Evolutionary conservation across 2,113 vertebrate genomes (phyloP), one percentile per base, ranked within the genome.

Genomic region (Burhinus oedicnemus): DNA sequence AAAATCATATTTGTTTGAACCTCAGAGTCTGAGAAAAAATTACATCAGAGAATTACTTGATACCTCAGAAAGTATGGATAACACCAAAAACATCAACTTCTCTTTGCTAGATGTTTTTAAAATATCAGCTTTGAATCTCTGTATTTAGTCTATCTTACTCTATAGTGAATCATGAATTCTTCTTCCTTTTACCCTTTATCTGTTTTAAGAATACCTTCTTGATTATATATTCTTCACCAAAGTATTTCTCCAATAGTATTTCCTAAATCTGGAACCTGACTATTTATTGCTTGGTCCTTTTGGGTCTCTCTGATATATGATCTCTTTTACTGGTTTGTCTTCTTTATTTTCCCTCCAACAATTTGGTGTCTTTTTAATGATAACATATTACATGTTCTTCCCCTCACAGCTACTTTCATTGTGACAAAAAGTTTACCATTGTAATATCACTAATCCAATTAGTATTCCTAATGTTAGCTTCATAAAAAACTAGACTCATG

Each of bases 361-460:
- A 44, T 30, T 54, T 2, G 3, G n/a, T 93, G 15, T 61, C 32
- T 51, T 83, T 89, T 86, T 72, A 95, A 75, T 36, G 34, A 71
- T 76, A 87, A 94, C 12, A 12, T 81, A 88, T 81, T 75, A 71
- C 26, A 68, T 23, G 7, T 40, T 84, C 49, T 49, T 82, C 42
- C 34, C 21, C 44, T 93, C n/a, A 60, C 32, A 91, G 70, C 20
- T 87, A 92, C 90, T 95, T 96, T 92, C 52, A 61, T n/a, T 76
- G 65, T 75, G 57, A 95, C 60, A 89, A 93, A 96, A 93, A 91
- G 52, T 81, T 92, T 97, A 78, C 52, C 38, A 71, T 57, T 91
- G 74, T 87, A 95, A 81, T 83, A 93, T 71, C 34, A 65, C 77
- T 95, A 96, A 97, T 83, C 51, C 77, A 95, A 95, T 92, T 97